Evolutionary conservation across 2,888 invertebrate species (phyloP).

Genomic region (Meiosimyza platycephala): DNA sequence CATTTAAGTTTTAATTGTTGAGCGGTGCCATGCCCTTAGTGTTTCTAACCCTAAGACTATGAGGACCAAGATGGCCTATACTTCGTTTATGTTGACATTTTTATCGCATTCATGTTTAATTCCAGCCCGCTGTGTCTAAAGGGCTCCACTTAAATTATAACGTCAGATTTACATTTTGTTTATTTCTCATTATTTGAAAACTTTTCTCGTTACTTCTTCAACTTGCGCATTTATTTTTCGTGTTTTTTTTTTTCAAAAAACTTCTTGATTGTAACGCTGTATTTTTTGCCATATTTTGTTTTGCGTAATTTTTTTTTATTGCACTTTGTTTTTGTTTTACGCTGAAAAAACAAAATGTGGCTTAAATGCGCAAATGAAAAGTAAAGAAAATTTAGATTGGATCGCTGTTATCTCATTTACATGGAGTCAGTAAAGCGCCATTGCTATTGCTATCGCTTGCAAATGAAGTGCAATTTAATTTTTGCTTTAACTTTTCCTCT

Average conservation of each 20-base stretch:
- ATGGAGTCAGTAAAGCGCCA: not conserved
- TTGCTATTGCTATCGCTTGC: not conserved
- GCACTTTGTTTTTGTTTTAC: not conserved
- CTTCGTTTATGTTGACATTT: too few species aligned
- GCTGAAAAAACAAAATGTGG: not conserved
- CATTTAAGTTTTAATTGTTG: too few species aligned
- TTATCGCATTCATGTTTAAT: too few species aligned
- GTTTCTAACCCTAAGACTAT: too few species aligned
- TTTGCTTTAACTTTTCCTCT: not conserved
- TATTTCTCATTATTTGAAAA: slow-evolving; percentile 5
- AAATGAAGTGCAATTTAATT: too few species aligned
- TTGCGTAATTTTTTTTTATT: slow-evolving; percentile 9
- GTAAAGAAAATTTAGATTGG: not conserved
- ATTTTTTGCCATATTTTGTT: slow-evolving; percentile 33
- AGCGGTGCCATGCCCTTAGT: too few species aligned
- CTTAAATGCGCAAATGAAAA: not conserved
- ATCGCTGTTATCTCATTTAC: not conserved
- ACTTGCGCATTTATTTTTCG: not conserved
- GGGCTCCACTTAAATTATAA: slow-evolving; percentile 51
- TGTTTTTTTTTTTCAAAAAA: not conserved
- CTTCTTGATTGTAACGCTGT: slow-evolving; percentile 8
- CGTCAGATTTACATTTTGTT: slow-evolving; percentile 40
- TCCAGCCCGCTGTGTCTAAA: not conserved
- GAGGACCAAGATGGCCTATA: too few species aligned
- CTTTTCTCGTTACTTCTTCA: not conserved